Conservation (phyloP, 2,888 invertebrate genomes). For the Drosophila tanythrix region DNA sequence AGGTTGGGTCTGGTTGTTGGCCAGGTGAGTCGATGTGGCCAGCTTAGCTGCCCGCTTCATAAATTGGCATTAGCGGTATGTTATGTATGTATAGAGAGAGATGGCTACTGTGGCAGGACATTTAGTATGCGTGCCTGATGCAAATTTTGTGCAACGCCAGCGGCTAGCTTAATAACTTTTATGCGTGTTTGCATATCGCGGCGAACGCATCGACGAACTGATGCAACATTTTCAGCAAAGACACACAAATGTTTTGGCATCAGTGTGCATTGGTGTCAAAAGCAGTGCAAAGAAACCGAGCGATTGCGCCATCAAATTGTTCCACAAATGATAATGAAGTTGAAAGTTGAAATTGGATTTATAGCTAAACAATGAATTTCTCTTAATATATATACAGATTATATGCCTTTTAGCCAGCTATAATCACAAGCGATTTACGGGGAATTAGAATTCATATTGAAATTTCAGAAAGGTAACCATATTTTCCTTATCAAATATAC, state of each 20-base stretch:
- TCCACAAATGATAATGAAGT: neutral
- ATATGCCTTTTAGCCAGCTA: neutral
- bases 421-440: neutral
- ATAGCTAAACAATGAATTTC: neutral
- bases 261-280: conserved; percentile 11
- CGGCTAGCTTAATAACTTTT: conserved; percentile 77
- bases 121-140: conserved; percentile 41
- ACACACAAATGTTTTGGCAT: neutral
- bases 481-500: neutral
- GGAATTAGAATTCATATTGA: neutral
- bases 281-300: neutral
- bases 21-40: conserved; percentile 36
- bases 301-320: neutral
- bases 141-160: conserved; percentile 57
- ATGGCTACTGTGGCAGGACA: neutral
- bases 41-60: conserved; percentile 55
- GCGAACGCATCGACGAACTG: conserved; percentile 60
- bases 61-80: conserved; percentile 74
- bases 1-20: conserved; percentile 8
- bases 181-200: conserved; percentile 80
- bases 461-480: neutral
- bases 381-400: neutral
- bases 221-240: conserved; percentile 43
- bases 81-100: neutral
- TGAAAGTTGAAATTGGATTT: neutral